Evolutionary conservation across 2,888 invertebrate species (phyloP).

Genomic region (Cephus nigrinus): DNA sequence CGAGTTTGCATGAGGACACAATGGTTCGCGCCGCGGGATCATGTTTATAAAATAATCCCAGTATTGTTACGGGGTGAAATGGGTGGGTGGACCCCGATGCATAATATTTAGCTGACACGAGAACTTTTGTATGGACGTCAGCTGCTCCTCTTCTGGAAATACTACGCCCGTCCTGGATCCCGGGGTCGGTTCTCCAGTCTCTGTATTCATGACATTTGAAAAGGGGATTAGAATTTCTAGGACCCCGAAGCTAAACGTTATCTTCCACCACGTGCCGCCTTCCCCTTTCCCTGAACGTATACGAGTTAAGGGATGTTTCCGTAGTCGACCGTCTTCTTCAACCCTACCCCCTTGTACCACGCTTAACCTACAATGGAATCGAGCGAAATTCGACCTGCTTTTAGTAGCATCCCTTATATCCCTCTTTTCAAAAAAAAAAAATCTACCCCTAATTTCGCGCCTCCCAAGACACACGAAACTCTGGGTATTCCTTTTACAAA

Average conservation of each 20-base stretch:
- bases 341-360: background rate
- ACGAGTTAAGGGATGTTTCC: background rate
- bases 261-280: constrained; percentile 33
- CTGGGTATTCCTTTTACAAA: background rate
- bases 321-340: background rate
- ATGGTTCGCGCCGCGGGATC: constrained; percentile 38
- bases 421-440: background rate
- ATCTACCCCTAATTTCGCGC: background rate
- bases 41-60: constrained; percentile 60
- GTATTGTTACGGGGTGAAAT: constrained; percentile 42
- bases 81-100: constrained; percentile 35
- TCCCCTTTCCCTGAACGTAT: background rate
- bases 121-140: constrained; percentile 58
- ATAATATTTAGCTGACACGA: constrained; percentile 38
- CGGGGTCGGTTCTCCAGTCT: constrained; percentile 33
- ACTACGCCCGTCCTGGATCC: constrained; percentile 23
- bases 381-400: background rate
- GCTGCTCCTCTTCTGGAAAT: constrained; percentile 35
- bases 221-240: constrained; percentile 58
- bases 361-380: background rate
- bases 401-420: background rate
- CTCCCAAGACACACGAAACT: background rate
- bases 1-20: constrained; percentile 25
- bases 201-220: constrained; percentile 44
- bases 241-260: constrained; percentile 49